phyloP scores from a whole-genome alignment of 2,797 vertebrate species.

The Hyperoplus immaculatus region DNA sequence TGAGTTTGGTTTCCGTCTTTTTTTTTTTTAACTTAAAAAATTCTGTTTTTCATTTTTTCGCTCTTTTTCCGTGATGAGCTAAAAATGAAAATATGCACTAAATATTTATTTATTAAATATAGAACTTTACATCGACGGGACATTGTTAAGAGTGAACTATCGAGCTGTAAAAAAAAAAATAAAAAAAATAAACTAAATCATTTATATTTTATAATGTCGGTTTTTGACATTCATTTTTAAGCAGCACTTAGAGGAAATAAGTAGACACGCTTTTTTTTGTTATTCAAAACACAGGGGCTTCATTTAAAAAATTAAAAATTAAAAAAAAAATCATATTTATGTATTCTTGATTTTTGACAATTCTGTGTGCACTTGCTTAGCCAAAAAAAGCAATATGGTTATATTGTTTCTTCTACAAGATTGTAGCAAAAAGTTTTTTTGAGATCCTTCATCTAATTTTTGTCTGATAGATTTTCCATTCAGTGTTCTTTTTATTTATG shows the following conservation, averaged over 20 bases:
- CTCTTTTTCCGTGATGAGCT: conserved; percentile 66
- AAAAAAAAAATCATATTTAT: conserved; percentile 82
- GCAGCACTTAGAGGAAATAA: conserved; percentile 79
- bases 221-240: conserved; percentile 75
- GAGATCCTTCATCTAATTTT: conserved; percentile 47
- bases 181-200: conserved; percentile 37
- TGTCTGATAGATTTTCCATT: conserved; percentile 63
- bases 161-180: conserved; percentile 59
- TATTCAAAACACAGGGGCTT: conserved; percentile 83
- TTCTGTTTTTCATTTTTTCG: conserved; percentile 80
- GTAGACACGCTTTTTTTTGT: conserved; percentile 81
- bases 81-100: conserved; percentile 89
- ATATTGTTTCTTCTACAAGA: conserved; percentile 73
- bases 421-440: conserved; percentile 74
- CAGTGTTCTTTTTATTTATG: conserved; percentile 85
- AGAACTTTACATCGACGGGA: conserved; percentile 75
- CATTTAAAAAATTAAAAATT: conserved; percentile 62
- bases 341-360: conserved; percentile 81
- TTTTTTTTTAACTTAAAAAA: conserved; percentile 80
- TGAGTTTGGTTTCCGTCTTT: conserved; percentile 84
- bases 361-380: conserved; percentile 86
- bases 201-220: conserved; percentile 79
- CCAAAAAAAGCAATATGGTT: conserved; percentile 79
- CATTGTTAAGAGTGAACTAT: conserved; percentile 83
- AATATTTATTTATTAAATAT: conserved; percentile 90